These are phyloP conservation scores for Teleogryllus oceanicus DNA, from an alignment of 2,888 invertebrate species.

Conservation along the genomic window DNA sequence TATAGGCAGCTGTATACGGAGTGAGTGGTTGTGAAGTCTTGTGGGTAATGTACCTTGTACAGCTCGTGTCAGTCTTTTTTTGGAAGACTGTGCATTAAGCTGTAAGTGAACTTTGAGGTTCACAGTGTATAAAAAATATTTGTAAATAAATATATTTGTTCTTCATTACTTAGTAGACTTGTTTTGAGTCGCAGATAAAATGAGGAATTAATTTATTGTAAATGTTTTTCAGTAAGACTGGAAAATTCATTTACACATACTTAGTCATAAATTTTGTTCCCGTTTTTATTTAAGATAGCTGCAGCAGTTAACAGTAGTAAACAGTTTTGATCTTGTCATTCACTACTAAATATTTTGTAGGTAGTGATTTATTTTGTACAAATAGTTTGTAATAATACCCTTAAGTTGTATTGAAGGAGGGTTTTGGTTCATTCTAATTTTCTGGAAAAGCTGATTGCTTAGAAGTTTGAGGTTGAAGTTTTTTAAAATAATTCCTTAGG, in stretches of 20 bases:
- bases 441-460: too few species aligned
- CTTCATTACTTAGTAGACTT: conserved; percentile 1
- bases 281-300: not conserved
- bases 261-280: not conserved
- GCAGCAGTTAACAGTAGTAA: not conserved
- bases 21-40: not conserved
- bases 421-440: too few species aligned
- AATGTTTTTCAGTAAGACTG: not conserved
- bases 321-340: too few species aligned
- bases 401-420: too few species aligned
- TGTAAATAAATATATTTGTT: not conserved
- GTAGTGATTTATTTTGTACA: too few species aligned
- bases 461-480: not conserved
- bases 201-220: conserved; percentile 3
- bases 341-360: too few species aligned
- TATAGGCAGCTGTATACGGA: not conserved
- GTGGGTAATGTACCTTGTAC: not conserved
- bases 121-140: not conserved
- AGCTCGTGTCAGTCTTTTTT: not conserved
- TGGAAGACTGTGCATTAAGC: not conserved
- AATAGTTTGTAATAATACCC: too few species aligned
- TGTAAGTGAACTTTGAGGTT: not conserved
- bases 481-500: not conserved
- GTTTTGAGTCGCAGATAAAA: conserved; percentile 3
- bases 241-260: not conserved